A percentile compares a stretch with the other conserved stretches of the same genome.
Conservation (phyloP, 2,888 invertebrate species). For the Ochropacha duplaris region DNA sequence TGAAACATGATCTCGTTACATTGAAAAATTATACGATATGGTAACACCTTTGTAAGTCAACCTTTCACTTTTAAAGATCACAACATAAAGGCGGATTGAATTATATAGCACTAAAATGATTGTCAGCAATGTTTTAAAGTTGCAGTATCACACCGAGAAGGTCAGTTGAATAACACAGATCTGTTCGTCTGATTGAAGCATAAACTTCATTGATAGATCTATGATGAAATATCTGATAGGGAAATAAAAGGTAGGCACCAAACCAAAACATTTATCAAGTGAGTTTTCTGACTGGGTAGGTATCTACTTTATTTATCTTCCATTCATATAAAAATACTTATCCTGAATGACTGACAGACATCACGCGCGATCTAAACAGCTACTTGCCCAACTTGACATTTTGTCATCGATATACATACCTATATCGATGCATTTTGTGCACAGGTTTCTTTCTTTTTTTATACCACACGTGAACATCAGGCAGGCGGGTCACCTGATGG, state of each 20-base stretch:
- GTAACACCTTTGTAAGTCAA: neutral
- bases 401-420: no score
- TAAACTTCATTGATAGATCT: neutral
- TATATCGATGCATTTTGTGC: no score
- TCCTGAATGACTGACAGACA: no score
- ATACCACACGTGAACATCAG: no score
- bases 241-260: neutral
- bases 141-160: neutral
- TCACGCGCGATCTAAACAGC: no score
- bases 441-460: no score
- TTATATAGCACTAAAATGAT: neutral
- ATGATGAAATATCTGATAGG: neutral
- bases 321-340: no score
- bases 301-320: no score
- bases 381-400: no score
- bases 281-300: no score
- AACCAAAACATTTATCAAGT: no score
- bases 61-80: slow-evolving; percentile 1
- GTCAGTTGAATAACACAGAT: neutral
- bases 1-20: neutral
- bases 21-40: neutral
- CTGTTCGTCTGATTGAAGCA: neutral
- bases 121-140: neutral
- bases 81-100: neutral
- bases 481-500: no score